A percentile compares a stretch with the other conserved stretches of the same genome.
phyloP scores from a whole-genome alignment of 2,888 invertebrate species.

The Altica lythri region DNA sequence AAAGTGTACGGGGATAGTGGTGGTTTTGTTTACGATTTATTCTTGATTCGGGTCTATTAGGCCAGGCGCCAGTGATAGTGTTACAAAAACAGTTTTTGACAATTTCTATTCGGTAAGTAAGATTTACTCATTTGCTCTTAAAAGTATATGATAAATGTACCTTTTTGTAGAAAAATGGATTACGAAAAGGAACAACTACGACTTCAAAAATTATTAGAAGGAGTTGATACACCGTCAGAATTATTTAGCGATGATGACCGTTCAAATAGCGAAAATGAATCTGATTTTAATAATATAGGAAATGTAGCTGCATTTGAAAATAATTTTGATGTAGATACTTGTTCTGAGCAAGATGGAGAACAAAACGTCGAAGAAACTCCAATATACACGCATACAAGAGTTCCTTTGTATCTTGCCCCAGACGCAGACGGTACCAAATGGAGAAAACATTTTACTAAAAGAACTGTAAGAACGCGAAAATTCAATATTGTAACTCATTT shows the following conservation, averaged over 20 bases:
- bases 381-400: not conserved
- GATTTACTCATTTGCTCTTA: not conserved
- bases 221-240: not conserved
- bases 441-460: not conserved
- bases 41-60: too few species aligned
- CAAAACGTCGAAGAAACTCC: not conserved
- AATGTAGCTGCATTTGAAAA: not conserved
- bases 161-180: not conserved
- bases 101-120: not conserved
- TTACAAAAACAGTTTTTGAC: too few species aligned
- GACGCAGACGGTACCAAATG: not conserved
- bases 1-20: not conserved
- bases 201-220: not conserved
- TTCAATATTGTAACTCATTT: not conserved
- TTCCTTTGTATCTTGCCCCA: not conserved
- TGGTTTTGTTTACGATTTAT: too few species aligned
- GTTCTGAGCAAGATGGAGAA: not conserved
- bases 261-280: not conserved
- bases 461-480: not conserved
- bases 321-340: not conserved
- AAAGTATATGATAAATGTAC: not conserved
- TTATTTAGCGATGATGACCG: not conserved
- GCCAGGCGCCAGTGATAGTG: too few species aligned
- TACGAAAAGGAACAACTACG: not conserved
- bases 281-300: not conserved